phyloP scores from a whole-genome alignment of 2,888 invertebrate species.

The Diarsia rubi region DNA sequence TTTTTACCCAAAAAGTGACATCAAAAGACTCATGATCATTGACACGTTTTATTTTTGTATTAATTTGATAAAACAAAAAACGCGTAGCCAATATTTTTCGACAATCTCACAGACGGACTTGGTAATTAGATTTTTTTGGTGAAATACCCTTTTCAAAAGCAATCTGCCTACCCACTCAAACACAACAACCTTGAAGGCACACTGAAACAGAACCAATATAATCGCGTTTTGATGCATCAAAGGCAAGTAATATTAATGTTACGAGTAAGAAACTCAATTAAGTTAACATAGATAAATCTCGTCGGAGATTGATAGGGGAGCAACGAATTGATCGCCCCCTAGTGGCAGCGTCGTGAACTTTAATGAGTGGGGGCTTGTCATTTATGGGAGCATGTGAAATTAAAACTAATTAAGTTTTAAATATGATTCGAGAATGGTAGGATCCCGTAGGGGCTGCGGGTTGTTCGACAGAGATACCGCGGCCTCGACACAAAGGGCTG shows the following conservation, averaged over 20 bases:
- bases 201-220: slow-evolving; percentile 15
- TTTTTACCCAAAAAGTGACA: too few relatives aligned
- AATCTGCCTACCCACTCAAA: background rate
- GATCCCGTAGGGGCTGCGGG: too few relatives aligned
- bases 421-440: too few relatives aligned
- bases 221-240: slow-evolving; percentile 33
- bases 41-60: too few relatives aligned
- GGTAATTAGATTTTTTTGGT: too few relatives aligned
- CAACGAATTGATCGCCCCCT: slow-evolving; percentile 47
- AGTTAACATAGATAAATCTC: slow-evolving; percentile 55
- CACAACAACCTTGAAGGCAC: background rate
- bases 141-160: too few relatives aligned
- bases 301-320: slow-evolving; percentile 49
- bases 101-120: too few relatives aligned
- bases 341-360: slow-evolving; percentile 48
- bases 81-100: too few relatives aligned
- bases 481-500: too few relatives aligned
- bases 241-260: slow-evolving; percentile 49
- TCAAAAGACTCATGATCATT: too few relatives aligned
- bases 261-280: slow-evolving; percentile 53
- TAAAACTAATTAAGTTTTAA: background rate
- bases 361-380: slow-evolving; percentile 39
- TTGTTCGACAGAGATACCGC: too few relatives aligned
- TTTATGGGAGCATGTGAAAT: slow-evolving; percentile 6
- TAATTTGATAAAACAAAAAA: too few relatives aligned